A percentile compares a stretch with the other conserved stretches of the same genome.
These are phyloP conservation scores for Delia radicum DNA, from an alignment of 1,140 invertebrate species.

Conservation along the genomic window DNA sequence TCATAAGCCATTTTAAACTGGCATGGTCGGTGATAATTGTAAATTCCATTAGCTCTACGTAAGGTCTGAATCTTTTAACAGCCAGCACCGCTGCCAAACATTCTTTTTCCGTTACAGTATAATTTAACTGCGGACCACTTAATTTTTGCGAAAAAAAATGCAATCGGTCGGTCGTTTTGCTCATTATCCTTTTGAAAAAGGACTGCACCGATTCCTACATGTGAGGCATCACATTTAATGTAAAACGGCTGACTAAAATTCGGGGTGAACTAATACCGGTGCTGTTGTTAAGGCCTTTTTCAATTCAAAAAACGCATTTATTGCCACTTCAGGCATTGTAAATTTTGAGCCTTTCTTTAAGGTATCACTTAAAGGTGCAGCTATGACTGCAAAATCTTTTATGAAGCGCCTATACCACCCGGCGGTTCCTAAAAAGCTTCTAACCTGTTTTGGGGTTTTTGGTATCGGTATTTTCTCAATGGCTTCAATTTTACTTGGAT, in stretches of 20 bases:
- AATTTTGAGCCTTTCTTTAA: not conserved
- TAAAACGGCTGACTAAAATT: slow-evolving; percentile 25
- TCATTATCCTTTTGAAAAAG: slow-evolving; percentile 5
- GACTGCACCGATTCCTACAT: not conserved
- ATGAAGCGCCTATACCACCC: not conserved
- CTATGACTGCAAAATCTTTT: not conserved
- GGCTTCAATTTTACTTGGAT: too few relatives aligned
- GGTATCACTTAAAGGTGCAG: not conserved
- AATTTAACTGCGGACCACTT: not conserved
- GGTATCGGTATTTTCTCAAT: too few relatives aligned
- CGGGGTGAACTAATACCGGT: not conserved
- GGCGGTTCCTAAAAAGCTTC: not conserved
- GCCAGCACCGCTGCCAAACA: slow-evolving; percentile 21
- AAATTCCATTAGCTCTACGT: too few relatives aligned
- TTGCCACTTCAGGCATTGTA: not conserved
- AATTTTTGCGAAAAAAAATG: slow-evolving; percentile 17
- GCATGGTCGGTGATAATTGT: too few relatives aligned
- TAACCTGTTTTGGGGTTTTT: not conserved
- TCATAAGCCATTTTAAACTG: too few relatives aligned
- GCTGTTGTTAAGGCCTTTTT: not conserved
- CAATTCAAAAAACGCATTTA: not conserved
- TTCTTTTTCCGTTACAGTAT: slow-evolving; percentile 21
- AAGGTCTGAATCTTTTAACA: not conserved
- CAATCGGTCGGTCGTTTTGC: not conserved
- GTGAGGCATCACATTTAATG: slow-evolving; percentile 8